phyloP scores from a whole-genome alignment of 2,797 vertebrate genomes.

The Myiotriccus ornatus region DNA sequence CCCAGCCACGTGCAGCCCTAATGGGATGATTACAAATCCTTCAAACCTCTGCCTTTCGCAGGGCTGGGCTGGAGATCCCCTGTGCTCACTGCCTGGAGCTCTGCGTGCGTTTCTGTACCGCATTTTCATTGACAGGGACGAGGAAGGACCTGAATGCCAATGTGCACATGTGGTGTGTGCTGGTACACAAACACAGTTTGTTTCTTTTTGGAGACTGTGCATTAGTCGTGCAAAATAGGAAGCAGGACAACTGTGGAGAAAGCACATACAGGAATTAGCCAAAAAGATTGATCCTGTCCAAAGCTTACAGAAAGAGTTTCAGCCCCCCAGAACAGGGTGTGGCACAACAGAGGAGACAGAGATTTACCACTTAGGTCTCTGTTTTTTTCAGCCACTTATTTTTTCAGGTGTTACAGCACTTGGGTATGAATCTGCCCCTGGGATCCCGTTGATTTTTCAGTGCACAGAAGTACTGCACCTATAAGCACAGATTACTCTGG shows the following conservation, averaged over 20 bases:
- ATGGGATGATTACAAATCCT: background rate
- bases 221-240: background rate
- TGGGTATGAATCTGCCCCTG: background rate
- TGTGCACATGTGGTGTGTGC: background rate
- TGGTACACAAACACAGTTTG: background rate
- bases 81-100: background rate
- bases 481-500: background rate
- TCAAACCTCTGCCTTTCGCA: background rate
- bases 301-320: background rate
- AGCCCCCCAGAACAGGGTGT: background rate
- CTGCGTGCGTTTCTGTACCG: background rate
- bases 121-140: rapidly evolving
- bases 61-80: background rate
- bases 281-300: background rate
- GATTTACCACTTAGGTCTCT: background rate
- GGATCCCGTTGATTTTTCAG: background rate
- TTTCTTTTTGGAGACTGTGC: background rate
- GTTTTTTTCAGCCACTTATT: background rate
- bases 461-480: background rate
- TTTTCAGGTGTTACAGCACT: background rate
- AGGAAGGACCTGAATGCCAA: background rate
- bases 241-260: background rate
- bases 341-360: background rate
- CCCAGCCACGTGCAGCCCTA: background rate
- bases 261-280: background rate